phyloP scores from a whole-genome alignment of 1,140 invertebrate genomes.

The Magallana gigas region DNA sequence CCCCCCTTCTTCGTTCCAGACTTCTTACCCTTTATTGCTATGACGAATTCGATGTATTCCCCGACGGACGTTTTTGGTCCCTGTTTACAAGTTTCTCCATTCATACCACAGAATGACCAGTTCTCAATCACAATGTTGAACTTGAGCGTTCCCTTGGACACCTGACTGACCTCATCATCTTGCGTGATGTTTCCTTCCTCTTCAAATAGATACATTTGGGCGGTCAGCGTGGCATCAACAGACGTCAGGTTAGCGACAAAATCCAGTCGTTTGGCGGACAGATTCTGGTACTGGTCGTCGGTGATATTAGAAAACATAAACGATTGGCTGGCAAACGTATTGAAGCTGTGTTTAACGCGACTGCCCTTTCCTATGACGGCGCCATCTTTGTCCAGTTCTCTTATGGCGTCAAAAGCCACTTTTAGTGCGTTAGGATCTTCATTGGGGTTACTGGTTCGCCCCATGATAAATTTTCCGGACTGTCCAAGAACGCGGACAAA shows the following conservation, averaged over 20 bases:
- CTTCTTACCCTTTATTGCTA: slow-evolving; percentile 31
- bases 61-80: neutral
- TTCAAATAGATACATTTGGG: slow-evolving; percentile 26
- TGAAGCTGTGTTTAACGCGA: slow-evolving; percentile 18
- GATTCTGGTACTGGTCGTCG: slow-evolving; percentile 17
- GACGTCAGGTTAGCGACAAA: neutral
- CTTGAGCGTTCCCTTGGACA: slow-evolving; percentile 40
- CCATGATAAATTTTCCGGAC: slow-evolving; percentile 44
- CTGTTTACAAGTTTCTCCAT: neutral
- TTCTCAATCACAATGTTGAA: slow-evolving; percentile 33
- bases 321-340: slow-evolving; percentile 37
- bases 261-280: slow-evolving; percentile 21
- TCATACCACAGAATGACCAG: slow-evolving; percentile 44
- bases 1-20: neutral
- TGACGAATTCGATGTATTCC: slow-evolving; percentile 38
- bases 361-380: neutral
- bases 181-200: slow-evolving; percentile 38
- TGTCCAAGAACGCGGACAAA: slow-evolving; percentile 42
- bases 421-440: neutral
- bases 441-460: neutral
- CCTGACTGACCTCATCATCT: neutral
- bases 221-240: neutral
- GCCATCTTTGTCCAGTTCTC: slow-evolving; percentile 19
- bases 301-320: slow-evolving; percentile 3
- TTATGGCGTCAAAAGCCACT: slow-evolving; percentile 28